Percentiles rank a stretch among this genome's conserved stretches.
Conservation (phyloP, 2,797 vertebrate species). For the Taenioides sp. region DNA sequence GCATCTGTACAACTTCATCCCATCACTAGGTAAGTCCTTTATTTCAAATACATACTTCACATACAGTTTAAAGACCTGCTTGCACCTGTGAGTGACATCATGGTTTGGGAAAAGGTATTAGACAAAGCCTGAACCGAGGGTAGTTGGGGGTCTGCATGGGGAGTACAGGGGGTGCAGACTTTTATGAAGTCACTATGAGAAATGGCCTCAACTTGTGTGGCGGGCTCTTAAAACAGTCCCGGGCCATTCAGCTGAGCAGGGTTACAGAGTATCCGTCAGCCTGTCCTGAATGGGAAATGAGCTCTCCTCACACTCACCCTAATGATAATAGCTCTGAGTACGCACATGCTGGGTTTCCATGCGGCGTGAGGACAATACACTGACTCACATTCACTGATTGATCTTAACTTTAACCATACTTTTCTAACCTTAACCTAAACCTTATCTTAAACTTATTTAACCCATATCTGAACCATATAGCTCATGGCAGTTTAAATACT, state of each 20-base stretch:
- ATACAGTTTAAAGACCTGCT: conserved; percentile 2
- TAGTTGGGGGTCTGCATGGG: conserved; percentile 12
- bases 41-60: not conserved
- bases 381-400: no score
- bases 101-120: conserved; percentile 1
- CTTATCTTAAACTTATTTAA: no score
- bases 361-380: no score
- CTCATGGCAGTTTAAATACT: no score
- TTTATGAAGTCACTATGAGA: conserved; percentile 72
- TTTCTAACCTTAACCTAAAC: no score
- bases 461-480: no score
- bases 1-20: conserved; percentile 1
- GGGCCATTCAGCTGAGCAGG: conserved; percentile 50
- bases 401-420: no score
- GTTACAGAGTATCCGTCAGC: conserved; percentile 56
- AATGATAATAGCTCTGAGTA: conserved; percentile 52
- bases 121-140: not conserved
- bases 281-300: conserved; percentile 46
- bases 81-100: conserved; percentile 13
- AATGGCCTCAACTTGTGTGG: conserved; percentile 73
- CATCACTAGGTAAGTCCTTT: conserved; percentile 7
- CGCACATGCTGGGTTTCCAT: not conserved
- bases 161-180: conserved; percentile 35
- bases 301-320: conserved; percentile 59
- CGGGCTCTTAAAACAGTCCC: conserved; percentile 61